phyloP scores from a whole-genome alignment of 2,888 invertebrate genomes.

The Cremastinae sp. region DNA sequence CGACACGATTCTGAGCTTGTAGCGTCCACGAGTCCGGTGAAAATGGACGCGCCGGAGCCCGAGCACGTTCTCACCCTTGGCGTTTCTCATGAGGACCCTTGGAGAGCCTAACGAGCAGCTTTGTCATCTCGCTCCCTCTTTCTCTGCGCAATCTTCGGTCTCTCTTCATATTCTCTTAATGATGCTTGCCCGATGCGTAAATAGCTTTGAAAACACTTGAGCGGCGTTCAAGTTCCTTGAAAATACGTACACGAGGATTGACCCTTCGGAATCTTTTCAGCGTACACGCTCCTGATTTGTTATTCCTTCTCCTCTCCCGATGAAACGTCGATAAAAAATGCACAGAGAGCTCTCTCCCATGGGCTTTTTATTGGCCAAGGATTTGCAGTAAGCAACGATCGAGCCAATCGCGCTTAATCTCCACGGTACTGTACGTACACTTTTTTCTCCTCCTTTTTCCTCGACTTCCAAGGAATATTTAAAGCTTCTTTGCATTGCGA shows the following conservation, averaged over 20 bases:
- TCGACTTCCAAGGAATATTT: constrained; percentile 66
- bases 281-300: constrained; percentile 32
- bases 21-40: constrained; percentile 63
- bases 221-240: constrained; percentile 31
- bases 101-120: constrained; percentile 79
- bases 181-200: constrained; percentile 73
- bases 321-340: constrained; percentile 56
- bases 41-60: constrained; percentile 68
- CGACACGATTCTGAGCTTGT: constrained; percentile 67
- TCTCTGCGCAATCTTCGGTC: constrained; percentile 60
- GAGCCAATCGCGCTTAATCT: constrained; percentile 15
- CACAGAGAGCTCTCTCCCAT: constrained; percentile 48
- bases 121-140: constrained; percentile 76
- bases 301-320: constrained; percentile 50
- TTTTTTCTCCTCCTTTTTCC: constrained; percentile 47
- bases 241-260: constrained; percentile 11
- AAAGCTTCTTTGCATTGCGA: constrained; percentile 67
- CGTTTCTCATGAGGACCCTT: constrained; percentile 78
- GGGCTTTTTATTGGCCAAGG: constrained; percentile 42
- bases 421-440: constrained; percentile 23
- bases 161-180: constrained; percentile 71
- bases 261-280: constrained; percentile 28
- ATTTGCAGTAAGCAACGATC: constrained; percentile 50
- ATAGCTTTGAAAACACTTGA: constrained; percentile 58
- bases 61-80: constrained; percentile 81